Conservation (phyloP, 2,113 vertebrate species). For the Thermophis baileyi region DNA sequence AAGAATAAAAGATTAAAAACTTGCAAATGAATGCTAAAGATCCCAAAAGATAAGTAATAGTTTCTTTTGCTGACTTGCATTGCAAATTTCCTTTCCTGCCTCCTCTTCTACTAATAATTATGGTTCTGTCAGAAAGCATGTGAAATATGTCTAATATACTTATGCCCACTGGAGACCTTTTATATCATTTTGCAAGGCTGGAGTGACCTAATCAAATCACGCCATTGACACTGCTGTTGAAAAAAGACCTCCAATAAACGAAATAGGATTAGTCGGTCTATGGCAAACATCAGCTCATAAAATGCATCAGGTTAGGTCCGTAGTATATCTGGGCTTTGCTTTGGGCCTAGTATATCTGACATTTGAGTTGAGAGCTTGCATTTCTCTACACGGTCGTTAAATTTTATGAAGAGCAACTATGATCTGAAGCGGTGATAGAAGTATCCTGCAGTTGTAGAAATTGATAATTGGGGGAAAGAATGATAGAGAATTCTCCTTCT, state of each 20-base stretch:
- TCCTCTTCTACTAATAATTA: slow-evolving; percentile 64
- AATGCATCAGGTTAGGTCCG: slow-evolving; percentile 70
- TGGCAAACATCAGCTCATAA: slow-evolving; percentile 75
- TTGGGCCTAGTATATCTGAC: slow-evolving; percentile 62
- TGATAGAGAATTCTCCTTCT: not conserved
- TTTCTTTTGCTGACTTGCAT: slow-evolving; percentile 49
- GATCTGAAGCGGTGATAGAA: slow-evolving; percentile 18
- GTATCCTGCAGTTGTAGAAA: not conserved
- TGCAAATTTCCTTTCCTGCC: slow-evolving; percentile 61
- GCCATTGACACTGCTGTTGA: slow-evolving; percentile 73
- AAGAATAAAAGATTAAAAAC: not conserved
- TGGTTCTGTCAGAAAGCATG: slow-evolving; percentile 62
- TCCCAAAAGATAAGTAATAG: slow-evolving; percentile 20
- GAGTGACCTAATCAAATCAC: slow-evolving; percentile 76
- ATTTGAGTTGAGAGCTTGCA: slow-evolving; percentile 57
- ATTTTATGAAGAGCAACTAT: slow-evolving; percentile 57
- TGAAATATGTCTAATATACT: slow-evolving; percentile 71
- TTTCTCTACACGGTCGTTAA: slow-evolving; percentile 61
- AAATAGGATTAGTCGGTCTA: slow-evolving; percentile 74
- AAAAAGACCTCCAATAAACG: slow-evolving; percentile 73
- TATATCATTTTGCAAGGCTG: slow-evolving; percentile 83
- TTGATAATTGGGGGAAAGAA: not conserved
- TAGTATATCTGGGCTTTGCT: slow-evolving; percentile 62
- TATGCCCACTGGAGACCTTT: slow-evolving; percentile 82
- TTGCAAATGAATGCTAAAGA: not conserved